Conservation (phyloP, 2,797 vertebrate species). For the Pipistrellus pipistrellus region DNA sequence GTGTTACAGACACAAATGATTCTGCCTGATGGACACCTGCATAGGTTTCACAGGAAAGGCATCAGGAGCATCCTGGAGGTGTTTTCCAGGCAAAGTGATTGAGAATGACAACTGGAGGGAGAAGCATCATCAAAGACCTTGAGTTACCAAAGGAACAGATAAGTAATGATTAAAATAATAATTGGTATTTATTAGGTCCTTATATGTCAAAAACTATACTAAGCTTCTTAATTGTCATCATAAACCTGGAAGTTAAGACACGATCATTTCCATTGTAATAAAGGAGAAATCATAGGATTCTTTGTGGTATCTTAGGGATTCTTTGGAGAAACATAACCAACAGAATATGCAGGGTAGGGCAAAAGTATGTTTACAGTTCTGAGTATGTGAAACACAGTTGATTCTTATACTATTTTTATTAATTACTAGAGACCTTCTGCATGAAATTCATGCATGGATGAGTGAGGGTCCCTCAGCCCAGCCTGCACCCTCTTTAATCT, state of each 20-base stretch:
- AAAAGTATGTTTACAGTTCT: not conserved
- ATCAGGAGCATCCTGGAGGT: not conserved
- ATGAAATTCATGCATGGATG: no score
- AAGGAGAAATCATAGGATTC: not conserved
- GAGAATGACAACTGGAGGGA: not conserved
- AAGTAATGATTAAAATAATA: not conserved
- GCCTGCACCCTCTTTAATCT: no score
- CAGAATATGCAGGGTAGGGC: not conserved
- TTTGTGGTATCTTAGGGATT: not conserved
- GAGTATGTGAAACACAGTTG: not conserved
- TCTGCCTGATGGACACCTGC: rapidly evolving
- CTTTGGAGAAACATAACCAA: not conserved
- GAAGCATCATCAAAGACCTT: not conserved
- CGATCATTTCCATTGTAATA: not conserved
- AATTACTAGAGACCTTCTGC: not conserved
- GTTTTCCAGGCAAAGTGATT: not conserved
- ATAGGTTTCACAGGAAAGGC: not conserved
- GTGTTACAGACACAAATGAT: not conserved
- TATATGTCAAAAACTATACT: not conserved
- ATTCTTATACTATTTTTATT: not conserved
- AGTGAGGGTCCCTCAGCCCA: no score
- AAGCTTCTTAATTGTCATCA: not conserved
- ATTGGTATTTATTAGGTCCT: not conserved
- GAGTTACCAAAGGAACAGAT: not conserved
- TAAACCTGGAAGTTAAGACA: not conserved